Evolutionary conservation across 2,888 invertebrate species (phyloP).

Genomic region (Ryuthela nishihirai): DNA sequence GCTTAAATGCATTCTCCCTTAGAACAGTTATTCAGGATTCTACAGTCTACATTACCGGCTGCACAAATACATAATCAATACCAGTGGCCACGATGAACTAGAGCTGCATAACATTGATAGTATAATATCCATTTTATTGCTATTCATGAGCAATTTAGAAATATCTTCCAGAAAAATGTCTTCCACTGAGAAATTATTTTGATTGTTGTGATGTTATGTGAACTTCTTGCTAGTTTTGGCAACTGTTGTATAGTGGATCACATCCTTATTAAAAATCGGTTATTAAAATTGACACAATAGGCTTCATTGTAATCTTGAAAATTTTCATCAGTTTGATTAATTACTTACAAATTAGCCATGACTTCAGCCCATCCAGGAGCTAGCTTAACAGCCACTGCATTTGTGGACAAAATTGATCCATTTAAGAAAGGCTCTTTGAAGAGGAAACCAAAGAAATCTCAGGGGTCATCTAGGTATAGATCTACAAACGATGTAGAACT

Average conservation of each 20-base stretch:
- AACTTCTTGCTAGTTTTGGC: slow-evolving; percentile 12
- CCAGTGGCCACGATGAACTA: too few relatives aligned
- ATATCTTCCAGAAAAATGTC: slow-evolving; percentile 21
- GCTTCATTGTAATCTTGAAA: too few relatives aligned
- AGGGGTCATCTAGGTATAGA: slow-evolving; percentile 97
- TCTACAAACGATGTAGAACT: slow-evolving; percentile 97
- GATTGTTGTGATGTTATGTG: slow-evolving; percentile 26
- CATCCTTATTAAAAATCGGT: too few relatives aligned
- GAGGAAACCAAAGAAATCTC: slow-evolving; percentile 97
- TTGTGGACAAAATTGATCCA: slow-evolving; percentile 99
- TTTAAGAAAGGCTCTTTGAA: slow-evolving; percentile 96
- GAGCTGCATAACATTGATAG: too few relatives aligned
- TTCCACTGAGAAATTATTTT: slow-evolving; percentile 22
- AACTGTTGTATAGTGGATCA: too few relatives aligned
- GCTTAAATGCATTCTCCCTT: too few relatives aligned
- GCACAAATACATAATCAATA: too few relatives aligned
- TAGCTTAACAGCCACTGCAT: slow-evolving; percentile 57
- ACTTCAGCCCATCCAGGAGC: slow-evolving; percentile 34
- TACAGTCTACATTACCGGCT: too few relatives aligned
- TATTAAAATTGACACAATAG: too few relatives aligned
- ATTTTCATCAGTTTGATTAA: slow-evolving; percentile 26
- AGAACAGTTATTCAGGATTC: too few relatives aligned
- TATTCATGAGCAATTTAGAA: too few relatives aligned
- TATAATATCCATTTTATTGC: too few relatives aligned
- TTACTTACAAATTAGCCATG: slow-evolving; percentile 26